These are phyloP conservation scores for Torymus aiolomorphi DNA, from an alignment of 2,888 invertebrate genomes.

Conservation along the genomic window DNA sequence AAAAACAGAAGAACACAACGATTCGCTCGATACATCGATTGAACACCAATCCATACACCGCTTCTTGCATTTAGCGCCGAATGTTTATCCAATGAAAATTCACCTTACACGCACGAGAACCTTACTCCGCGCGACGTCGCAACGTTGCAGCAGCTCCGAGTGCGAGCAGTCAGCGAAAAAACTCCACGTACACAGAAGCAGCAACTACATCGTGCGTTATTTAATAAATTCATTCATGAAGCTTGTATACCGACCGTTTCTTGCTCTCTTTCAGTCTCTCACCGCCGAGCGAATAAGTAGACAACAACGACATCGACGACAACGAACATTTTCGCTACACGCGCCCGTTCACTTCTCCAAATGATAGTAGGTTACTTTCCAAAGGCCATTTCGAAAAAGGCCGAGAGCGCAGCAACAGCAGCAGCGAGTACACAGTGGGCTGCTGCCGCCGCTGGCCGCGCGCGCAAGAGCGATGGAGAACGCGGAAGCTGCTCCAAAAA, in stretches of 20 bases:
- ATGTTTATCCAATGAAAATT: constrained; percentile 3
- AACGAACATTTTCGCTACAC: too few species aligned
- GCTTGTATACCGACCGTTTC: too few species aligned
- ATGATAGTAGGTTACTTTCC: constrained; percentile 45
- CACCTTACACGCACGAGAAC: background rate
- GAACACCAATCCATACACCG: background rate
- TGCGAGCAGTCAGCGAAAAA: too few species aligned
- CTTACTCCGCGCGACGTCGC: background rate
- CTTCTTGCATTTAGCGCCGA: background rate
- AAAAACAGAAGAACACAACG: too few species aligned
- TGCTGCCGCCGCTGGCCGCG: too few species aligned
- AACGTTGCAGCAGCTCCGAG: too few species aligned
- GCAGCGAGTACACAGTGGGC: too few species aligned
- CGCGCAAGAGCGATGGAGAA: constrained; percentile 36
- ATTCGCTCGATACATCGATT: too few species aligned
- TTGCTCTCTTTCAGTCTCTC: too few species aligned
- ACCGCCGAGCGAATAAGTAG: too few species aligned
- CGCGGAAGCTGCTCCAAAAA: constrained; percentile 53
- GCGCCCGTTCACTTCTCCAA: background rate
- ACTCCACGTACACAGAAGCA: too few species aligned
- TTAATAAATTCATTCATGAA: constrained; percentile 10
- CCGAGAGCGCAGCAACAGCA: background rate
- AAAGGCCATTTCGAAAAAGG: constrained; percentile 44
- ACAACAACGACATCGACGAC: too few species aligned
- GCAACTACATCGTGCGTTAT: background rate